Evolutionary conservation across 1,140 invertebrate genomes (phyloP), one percentile per base, ranked within the genome.

Genomic region (Luehdorfia chinensis): DNA sequence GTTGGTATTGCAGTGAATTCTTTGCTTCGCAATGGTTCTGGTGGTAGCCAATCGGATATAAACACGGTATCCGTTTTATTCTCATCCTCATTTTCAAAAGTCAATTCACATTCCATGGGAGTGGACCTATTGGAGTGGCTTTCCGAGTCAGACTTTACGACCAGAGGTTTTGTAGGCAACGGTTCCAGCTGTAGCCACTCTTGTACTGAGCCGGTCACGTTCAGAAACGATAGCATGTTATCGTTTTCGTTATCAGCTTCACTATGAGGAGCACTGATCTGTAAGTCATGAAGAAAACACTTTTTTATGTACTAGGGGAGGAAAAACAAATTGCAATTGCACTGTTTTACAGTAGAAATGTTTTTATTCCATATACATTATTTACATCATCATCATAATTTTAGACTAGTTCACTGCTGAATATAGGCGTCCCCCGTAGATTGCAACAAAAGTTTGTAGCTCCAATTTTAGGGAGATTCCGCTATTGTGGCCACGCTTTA

Each of bases 1-100:
- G 81, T 83, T 9, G 78, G 78, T 30, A 81, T 50, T 19, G 41
- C 77, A n/a, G 73, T 67, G 48, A 93, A 92, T 28, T 88, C 55
- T 11, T 53, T 66, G 30, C 56, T 64, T 0, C 55, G 48, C 9
- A 87, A 46, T 2, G 71, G 66, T 45, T 77, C 68, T 5, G 83
- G 59, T 3, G 76, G 74, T 9, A 80, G 45, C 83, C 81, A 87
- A 39, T 85, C 75, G 0, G 75, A 66, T 61, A 85, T 70, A 33
- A 75, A 80, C 23, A 77, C 33, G 0, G 71, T 67, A 41, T 70
- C 60, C 2, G 66, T 59, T 44, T 33, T 21, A 8, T 49, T 16
- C 2, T 13, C 28, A 11, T 49, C 46, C 4, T 48, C 45, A 3
- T 23, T 8, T n/a, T 27, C 30, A 13, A 46, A 45, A 21, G 30